Base-by-base conservation (phyloP, 1,140 invertebrate genomes). In the Lethrus apterus region DNA sequence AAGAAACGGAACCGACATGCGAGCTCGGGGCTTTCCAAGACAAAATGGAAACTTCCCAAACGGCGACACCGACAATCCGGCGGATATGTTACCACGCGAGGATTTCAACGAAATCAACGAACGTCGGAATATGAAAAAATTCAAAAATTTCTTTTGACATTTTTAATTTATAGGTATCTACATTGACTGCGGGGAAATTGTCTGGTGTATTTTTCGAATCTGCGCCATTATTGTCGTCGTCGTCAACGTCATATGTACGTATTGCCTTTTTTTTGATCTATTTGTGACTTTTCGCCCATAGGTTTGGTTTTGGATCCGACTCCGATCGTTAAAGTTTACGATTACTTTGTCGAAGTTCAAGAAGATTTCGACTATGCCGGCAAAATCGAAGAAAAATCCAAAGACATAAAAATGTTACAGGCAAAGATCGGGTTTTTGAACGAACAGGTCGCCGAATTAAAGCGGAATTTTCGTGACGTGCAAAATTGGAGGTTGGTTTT, bases 231-330 rank as follows among this genome's bases (percentile, higher is more conserved):
- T 38, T 23, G 13, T 38, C 24, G 3, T 38, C 20, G 20, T 18
- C 18, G 35, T 21, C 7, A 38, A 38, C 7, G 18, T 38, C 20
- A 38, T 38, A 38, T 21, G 35, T 38, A 38, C 20, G 18, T 38
- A 17, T 3, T 18, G 19, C 19, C 13, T 21, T 38, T 23, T 4
- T 2, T 13, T 33, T 13, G 17, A 21, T 38, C n/a, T 26, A n/a
- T 26, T 26, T 26, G 5, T 7, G 23, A 26, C 5, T 26, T 7
- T 26, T 5, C 5, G n/a, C 23, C 5, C 5, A 17, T 26, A 40
- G 40, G 24, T 42, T 42, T 42, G 29, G 18, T 42, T 26, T 26
- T 42, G 10, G 40, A 42, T 9, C 40, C 40, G 4, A n/a, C 35
- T 2, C 35, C 35, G 11, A 18, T 38, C 14, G 3, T 38, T 11